Evolutionary conservation across 2,113 vertebrate genomes (phyloP), one percentile per base, ranked within the genome.

Genomic region (Ranitomeya variabilis): DNA sequence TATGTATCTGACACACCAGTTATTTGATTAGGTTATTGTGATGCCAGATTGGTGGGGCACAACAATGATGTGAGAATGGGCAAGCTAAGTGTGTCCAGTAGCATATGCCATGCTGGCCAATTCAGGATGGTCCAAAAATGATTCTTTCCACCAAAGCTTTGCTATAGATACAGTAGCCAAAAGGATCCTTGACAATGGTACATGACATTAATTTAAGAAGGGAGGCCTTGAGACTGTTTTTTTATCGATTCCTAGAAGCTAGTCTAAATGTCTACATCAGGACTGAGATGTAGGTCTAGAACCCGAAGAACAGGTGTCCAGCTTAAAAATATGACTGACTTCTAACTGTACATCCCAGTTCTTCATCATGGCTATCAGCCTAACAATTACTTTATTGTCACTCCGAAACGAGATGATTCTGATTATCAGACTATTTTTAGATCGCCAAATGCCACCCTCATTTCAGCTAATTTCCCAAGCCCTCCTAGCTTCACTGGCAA

Each of bases 361-460:
- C 52, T 6, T 54, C 52, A 23, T 13, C 12, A 79, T 15, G 18
- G 54, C 45, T 78, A 55, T 57, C 77, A 55, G n/a, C 31, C 19
- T 82, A 18, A 82, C 57, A 64, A 64, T 45, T 64, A 45, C 80
- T 19, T 23, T 23, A 57, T 15, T 79, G 55, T 57, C 16, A 82
- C 64, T 82, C 19, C 7, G 6, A 62, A 15, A 51, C 54, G 11
- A 83, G 23, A 15, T n/a, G 14, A 69, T 84, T 84, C 11, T 18
- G 21, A 71, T 84, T 16, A 26, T 54, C 81, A 84, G 66, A 84
- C 82, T 84, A 84, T 84, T 84, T 84, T 84, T 67, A 51, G 62
- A 69, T 15, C 7, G 12, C 16, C 21, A 55, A 69, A 37, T n/a
- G 19, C 52, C 67, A 23, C 69, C 16, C 52, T 74, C 15, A 5